A percentile compares a stretch with the other conserved stretches of the same genome.
Evolutionary conservation across 2,113 vertebrate species (phyloP).

Genomic region (Cricetomys ansorgei): DNA sequence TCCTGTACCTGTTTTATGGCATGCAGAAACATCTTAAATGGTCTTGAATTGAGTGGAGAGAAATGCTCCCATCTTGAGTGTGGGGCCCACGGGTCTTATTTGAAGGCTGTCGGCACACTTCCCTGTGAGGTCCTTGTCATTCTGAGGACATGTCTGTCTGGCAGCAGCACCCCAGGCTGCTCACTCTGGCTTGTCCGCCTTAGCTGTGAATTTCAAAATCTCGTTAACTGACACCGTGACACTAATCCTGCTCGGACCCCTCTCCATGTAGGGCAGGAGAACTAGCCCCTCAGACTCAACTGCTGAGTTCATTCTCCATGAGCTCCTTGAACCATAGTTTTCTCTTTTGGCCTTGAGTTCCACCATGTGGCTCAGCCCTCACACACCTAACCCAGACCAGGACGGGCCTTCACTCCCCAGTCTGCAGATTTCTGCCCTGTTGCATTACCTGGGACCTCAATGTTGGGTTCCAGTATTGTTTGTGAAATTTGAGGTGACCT

Average conservation of each 20-base stretch:
- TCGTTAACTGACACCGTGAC: neutral
- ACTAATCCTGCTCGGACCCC: neutral
- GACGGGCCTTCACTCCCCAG: neutral
- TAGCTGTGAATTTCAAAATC: neutral
- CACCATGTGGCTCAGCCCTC: neutral
- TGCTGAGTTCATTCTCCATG: neutral
- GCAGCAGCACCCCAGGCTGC: neutral
- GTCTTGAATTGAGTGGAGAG: neutral
- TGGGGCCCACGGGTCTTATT: neutral
- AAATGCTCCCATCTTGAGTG: neutral
- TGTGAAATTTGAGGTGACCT: neutral
- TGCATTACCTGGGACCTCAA: too few species aligned
- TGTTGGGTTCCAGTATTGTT: neutral
- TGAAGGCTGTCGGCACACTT: neutral
- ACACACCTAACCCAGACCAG: neutral
- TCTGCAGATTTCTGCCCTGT: neutral
- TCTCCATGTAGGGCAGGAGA: neutral
- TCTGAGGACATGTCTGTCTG: neutral
- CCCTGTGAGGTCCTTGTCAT: neutral
- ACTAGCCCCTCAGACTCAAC: neutral
- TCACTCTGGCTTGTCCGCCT: neutral
- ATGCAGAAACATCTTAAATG: neutral
- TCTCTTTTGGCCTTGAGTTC: too few species aligned
- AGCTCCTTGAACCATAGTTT: fast-evolving
- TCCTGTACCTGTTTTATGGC: neutral